Evolutionary conservation across 92 coral and sea anemone genomes (phyloP), one percentile per base, ranked within the genome.

Genomic region (Epizoanthus ramosus): DNA sequence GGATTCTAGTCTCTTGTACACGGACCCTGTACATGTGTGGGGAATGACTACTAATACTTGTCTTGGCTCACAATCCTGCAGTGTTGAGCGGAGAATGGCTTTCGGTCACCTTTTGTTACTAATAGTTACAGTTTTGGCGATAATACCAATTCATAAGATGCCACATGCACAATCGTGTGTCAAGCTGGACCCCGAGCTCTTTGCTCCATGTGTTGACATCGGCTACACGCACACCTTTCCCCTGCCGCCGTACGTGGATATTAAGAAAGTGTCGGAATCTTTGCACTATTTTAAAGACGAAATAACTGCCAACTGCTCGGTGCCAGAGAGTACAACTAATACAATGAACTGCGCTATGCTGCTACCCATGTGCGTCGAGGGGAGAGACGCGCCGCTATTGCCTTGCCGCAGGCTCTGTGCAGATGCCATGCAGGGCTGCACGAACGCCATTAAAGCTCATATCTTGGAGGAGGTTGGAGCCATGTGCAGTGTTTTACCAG

Each of bases 401-500:
- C 82, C 82, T 4, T 77, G 82, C 58, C 82, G 82, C 25, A 53
- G 35, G 24, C 41, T 77, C 10, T 77, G 82, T 12, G 70, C 68
- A 33, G 28, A 63, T 12, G 82, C 82, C 13, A 19, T 61, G 17
- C 70, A 61, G 19, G 57, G 82, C 6, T 77, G 82, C 53, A 61
- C 37, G 2, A 61, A 61, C 18, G 70, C 71, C 14, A 61, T 77
- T 3, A 8, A 77, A 14, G 22, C 82, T 14, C 70, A 63, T 39
- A 39, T 77, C 57, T 45, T 77, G 71, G 52, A 77, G 14, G 82
- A 77, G 52, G 43, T 77, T 4, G 82, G 82, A 77, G 82, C 82
- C 17, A 77, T 60, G 82, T 77, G 82, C 52, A 77, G 23, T 39
- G 35, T 77, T 52, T 61, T 77, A 60, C 82, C 82, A 4, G 82